These are phyloP conservation scores for Prionace glauca DNA, from an alignment of 2,797 vertebrate species.

Conservation along the genomic window DNA sequence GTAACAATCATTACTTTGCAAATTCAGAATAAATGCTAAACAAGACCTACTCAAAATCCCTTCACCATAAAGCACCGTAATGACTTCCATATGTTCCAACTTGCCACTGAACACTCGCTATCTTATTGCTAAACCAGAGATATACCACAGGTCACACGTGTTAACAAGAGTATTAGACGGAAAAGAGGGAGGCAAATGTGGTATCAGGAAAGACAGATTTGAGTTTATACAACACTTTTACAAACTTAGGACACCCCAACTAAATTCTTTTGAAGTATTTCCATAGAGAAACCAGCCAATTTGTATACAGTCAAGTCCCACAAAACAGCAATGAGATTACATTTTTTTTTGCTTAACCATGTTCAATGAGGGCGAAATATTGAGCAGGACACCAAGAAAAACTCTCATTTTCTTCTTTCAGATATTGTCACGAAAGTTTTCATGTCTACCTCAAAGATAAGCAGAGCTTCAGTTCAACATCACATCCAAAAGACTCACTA, in stretches of 20 bases:
- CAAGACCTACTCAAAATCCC: background rate
- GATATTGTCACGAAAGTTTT: background rate
- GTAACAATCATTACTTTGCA: background rate
- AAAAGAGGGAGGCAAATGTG: background rate
- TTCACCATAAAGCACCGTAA: background rate
- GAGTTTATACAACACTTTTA: background rate
- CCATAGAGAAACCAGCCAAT: background rate
- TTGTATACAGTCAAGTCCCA: background rate
- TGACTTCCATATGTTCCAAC: background rate
- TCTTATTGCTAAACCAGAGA: background rate
- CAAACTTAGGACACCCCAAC: background rate
- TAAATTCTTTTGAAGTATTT: background rate
- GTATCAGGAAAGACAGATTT: background rate
- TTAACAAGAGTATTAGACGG: background rate
- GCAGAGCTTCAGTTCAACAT: background rate
- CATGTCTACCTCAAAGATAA: background rate
- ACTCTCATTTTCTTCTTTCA: background rate
- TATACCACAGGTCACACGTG: background rate
- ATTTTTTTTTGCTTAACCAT: background rate
- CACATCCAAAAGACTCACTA: background rate
- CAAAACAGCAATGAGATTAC: background rate
- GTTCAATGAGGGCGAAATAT: background rate
- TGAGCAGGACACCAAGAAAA: background rate
- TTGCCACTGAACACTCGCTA: background rate
- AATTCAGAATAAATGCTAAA: background rate